Conservation (phyloP, 2,888 invertebrate genomes). For the Chloroclysta siterata region DNA sequence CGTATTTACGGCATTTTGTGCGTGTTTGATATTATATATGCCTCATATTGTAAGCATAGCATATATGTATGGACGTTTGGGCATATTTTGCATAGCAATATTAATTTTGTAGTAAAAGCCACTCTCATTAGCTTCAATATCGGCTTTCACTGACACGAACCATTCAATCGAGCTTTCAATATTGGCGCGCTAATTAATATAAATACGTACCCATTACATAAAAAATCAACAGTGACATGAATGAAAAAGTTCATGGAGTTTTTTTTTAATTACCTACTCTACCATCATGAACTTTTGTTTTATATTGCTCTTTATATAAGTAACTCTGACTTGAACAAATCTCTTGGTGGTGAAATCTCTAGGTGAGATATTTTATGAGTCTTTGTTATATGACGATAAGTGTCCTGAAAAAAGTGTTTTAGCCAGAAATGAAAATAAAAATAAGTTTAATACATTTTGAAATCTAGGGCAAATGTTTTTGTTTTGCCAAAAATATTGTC, state of each 20-base stretch:
- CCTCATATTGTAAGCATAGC: no score
- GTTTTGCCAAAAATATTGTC: no score
- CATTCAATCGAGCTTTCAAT: constrained; percentile 4
- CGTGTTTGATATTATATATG: neutral
- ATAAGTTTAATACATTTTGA: no score
- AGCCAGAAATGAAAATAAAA: no score
- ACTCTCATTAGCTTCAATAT: constrained; percentile 11
- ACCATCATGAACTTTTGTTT: constrained; percentile 6
- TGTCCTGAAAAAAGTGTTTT: no score
- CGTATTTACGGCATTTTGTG: no score
- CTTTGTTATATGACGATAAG: no score
- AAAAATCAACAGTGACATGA: no score
- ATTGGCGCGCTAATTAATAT: constrained; percentile 5
- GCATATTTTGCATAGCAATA: neutral
- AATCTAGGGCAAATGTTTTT: no score
- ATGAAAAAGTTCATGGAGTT: no score
- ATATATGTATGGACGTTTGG: neutral
- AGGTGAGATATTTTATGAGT: constrained; percentile 11
- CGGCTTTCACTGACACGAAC: constrained; percentile 11
- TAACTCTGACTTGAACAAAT: constrained; percentile 22
- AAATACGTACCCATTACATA: no score
- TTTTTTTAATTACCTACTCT: no score
- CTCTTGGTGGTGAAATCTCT: constrained; percentile 23
- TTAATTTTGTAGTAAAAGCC: constrained; percentile 5
- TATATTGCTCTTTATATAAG: constrained; percentile 15